Conservation (phyloP, 1,140 invertebrate species). For the Nixonia krombeini region DNA sequence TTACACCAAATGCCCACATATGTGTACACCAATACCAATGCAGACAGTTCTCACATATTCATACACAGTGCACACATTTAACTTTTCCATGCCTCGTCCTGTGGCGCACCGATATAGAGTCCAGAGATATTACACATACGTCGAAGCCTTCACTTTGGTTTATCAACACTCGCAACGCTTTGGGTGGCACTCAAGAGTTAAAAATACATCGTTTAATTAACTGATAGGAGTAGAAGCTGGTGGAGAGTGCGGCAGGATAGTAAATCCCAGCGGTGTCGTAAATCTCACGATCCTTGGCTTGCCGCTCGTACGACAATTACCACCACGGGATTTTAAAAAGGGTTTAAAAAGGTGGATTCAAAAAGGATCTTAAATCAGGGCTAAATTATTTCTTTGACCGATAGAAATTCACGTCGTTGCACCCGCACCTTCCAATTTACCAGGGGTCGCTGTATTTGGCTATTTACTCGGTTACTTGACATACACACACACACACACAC, state of each 20-base stretch:
- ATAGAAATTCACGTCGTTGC: neutral
- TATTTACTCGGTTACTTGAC: too few species aligned
- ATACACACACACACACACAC: too few species aligned
- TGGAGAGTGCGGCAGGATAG: neutral
- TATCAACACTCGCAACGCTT: neutral
- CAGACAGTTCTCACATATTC: too few species aligned
- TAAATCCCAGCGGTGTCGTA: neutral
- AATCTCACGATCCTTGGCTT: constrained; percentile 1
- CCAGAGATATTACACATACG: too few species aligned
- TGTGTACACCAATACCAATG: too few species aligned
- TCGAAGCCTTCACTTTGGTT: too few species aligned
- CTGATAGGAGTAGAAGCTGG: neutral
- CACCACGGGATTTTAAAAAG: constrained; percentile 8
- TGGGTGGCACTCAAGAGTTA: neutral
- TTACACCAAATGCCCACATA: too few species aligned
- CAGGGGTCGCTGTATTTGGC: too few species aligned
- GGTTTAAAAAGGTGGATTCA: constrained; percentile 1
- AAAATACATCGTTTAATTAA: neutral
- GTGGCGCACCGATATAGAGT: too few species aligned
- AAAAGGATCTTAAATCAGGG: neutral
- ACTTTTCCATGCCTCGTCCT: too few species aligned
- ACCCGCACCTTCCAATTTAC: neutral
- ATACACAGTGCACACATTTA: too few species aligned
- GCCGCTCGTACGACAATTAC: constrained; percentile 4
- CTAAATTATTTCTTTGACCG: neutral